Evolutionary conservation across 2,113 vertebrate genomes (phyloP).

Genomic region (Todiramphus saurophagus): DNA sequence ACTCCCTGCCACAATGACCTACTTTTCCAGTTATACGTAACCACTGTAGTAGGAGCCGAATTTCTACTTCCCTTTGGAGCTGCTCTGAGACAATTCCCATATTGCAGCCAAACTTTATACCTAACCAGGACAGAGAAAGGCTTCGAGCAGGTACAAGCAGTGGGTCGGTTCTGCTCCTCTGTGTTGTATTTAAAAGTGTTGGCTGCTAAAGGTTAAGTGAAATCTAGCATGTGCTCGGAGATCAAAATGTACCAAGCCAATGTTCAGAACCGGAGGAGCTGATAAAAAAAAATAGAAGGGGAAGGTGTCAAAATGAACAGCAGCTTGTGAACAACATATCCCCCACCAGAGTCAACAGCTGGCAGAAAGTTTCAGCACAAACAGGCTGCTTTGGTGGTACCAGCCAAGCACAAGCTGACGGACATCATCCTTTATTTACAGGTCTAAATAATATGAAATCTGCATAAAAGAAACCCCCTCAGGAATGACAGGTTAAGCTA

Average conservation of each 20-base stretch:
- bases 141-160: not conserved
- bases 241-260: not conserved
- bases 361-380: not conserved
- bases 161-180: not conserved
- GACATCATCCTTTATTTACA: not conserved
- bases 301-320: not conserved
- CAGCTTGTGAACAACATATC: not conserved
- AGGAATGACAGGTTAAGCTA: not conserved
- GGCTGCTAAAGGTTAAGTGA: not conserved
- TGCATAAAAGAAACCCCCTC: not conserved
- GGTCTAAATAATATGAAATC: not conserved
- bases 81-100: constrained; percentile 11
- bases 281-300: not conserved
- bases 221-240: not conserved
- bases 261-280: not conserved
- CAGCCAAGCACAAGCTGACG: not conserved
- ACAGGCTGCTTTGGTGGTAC: not conserved
- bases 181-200: not conserved
- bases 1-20: constrained; percentile 84
- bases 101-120: not conserved
- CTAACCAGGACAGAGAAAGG: not conserved
- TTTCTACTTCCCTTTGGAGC: constrained; percentile 64
- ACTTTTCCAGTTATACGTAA: constrained; percentile 75
- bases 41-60: constrained; percentile 53
- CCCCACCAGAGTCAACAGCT: not conserved